Base-by-base conservation (phyloP, 2,113 vertebrate genomes). In the Cyanistes caeruleus region DNA sequence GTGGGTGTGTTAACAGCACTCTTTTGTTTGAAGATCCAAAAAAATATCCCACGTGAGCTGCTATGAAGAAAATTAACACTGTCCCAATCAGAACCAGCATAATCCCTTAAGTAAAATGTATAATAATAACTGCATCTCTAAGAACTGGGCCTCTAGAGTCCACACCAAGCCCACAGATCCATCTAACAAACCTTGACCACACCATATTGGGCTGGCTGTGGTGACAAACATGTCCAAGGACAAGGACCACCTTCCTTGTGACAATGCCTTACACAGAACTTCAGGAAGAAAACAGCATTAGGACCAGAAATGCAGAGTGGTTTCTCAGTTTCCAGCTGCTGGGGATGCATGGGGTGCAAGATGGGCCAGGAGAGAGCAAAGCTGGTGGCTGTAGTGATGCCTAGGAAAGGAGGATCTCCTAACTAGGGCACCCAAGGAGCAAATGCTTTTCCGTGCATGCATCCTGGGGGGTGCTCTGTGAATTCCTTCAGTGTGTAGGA, bases 311-410 rank as follows among this genome's bases (percentile, higher is more conserved):
- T 19, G 12, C 19, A 30, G 53, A 74, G 23, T 2, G 3, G 8
- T 39, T 82, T 90, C 31, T 44, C 28, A n/a, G 51, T 63, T 92
- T 79, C 33, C 43, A 67, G 15, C 37, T 69, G 11, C 31, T 49
- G 39, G 10, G 25, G 17, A n/a, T 63, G 28, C 19, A 56, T 0
- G 0, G 19, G 4, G 6, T 13, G 4, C 9, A 63, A 72, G 48
- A 25, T 13, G 13, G 13, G 11, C 20, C 14, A 74, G 53, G 62
- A 85, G 60, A 31, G 27, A 33, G 27, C 60, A 35, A 35, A 89
- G 23, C 23, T 65, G 27, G 10, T 25, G 5, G 18, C 35, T 83
- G 17, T 21, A 33, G 39, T 19, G 35, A 25, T 39, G 13, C 6
- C 5, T 4, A 4, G 21, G 16, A 69, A 27, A 75, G 21, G 37